phyloP scores from a whole-genome alignment of 2,888 invertebrate species.

The Gonocerus acuteangulatus region DNA sequence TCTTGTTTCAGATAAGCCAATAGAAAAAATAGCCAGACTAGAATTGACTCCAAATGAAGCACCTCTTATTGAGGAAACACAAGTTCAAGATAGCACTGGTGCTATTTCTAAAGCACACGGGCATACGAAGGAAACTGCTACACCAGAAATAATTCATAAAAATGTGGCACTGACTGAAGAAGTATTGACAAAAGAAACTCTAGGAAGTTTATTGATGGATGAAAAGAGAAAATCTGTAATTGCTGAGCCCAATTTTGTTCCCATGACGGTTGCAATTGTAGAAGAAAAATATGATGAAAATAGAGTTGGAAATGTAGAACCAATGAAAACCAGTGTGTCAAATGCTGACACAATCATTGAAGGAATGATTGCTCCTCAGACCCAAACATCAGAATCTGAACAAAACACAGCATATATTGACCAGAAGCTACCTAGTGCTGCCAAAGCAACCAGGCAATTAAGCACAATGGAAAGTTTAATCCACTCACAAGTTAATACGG shows the following conservation, averaged over 20 bases:
- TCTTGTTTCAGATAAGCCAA: conserved; percentile 2
- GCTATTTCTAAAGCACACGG: neutral
- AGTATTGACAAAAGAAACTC: conserved; percentile 26
- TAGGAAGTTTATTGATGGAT: conserved; percentile 2
- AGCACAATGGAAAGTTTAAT: conserved; percentile 27
- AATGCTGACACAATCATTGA: conserved; percentile 35
- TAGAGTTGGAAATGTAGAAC: conserved; percentile 18
- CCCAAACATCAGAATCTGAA: conserved; percentile 36
- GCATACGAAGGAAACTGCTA: conserved; percentile 25
- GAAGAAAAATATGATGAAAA: conserved; percentile 30
- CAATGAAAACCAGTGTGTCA: conserved; percentile 28
- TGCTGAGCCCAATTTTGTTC: conserved; percentile 21
- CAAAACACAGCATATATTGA: conserved; percentile 37
- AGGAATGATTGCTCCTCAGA: conserved; percentile 34
- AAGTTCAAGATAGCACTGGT: conserved; percentile 15
- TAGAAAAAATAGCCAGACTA: conserved; percentile 24
- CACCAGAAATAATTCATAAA: conserved; percentile 28
- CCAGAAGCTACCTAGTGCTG: neutral
- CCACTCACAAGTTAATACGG: conserved; percentile 20
- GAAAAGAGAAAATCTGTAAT: conserved; percentile 2
- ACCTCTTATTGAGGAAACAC: conserved; percentile 30
- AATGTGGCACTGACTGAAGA: conserved; percentile 32
- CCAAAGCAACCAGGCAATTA: conserved; percentile 26
- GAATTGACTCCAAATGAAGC: conserved; percentile 28
- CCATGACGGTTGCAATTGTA: conserved; percentile 28